A percentile compares a stretch with the other conserved stretches of the same genome.
Evolutionary conservation across 2,888 invertebrate genomes (phyloP).

Genomic region (Meteorus colon): DNA sequence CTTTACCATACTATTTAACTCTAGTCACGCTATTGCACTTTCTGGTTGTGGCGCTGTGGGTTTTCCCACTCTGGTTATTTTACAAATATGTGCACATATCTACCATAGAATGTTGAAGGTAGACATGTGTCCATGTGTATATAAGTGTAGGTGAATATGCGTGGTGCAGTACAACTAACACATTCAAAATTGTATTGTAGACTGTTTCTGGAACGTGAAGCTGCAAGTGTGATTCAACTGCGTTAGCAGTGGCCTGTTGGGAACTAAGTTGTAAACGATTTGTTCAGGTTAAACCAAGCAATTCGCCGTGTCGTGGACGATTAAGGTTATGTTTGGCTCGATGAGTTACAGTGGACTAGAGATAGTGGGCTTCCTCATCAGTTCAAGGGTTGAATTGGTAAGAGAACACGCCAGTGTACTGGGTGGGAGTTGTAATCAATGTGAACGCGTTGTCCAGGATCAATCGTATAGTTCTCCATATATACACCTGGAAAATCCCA

Average conservation of each 20-base stretch:
- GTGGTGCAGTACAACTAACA: neutral
- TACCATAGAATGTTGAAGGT: neutral
- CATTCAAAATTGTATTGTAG: conserved; percentile 5
- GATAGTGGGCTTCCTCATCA: neutral
- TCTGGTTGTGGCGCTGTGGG: neutral
- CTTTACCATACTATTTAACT: conserved; percentile 1
- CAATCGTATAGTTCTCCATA: neutral
- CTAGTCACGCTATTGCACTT: neutral
- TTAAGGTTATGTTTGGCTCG: conserved; percentile 37
- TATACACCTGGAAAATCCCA: conserved; percentile 10
- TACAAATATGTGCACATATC: neutral
- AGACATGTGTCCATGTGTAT: neutral
- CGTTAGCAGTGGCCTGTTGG: conserved; percentile 26
- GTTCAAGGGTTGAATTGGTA: neutral
- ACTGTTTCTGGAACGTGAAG: neutral
- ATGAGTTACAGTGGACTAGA: conserved; percentile 12
- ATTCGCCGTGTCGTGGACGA: conserved; percentile 32
- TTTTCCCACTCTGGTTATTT: conserved; percentile 9
- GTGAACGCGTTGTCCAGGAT: conserved; percentile 6
- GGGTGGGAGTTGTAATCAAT: conserved; percentile 19
- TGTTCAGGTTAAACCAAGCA: conserved; percentile 41
- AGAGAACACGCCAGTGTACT: neutral
- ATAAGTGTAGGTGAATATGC: neutral
- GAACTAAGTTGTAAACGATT: conserved; percentile 41
- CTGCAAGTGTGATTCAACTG: conserved; percentile 15